Percentiles rank a stretch among this genome's conserved stretches.
These are phyloP conservation scores for Orussus abietinus DNA, from an alignment of 1,140 invertebrate genomes.

Conservation along the genomic window DNA sequence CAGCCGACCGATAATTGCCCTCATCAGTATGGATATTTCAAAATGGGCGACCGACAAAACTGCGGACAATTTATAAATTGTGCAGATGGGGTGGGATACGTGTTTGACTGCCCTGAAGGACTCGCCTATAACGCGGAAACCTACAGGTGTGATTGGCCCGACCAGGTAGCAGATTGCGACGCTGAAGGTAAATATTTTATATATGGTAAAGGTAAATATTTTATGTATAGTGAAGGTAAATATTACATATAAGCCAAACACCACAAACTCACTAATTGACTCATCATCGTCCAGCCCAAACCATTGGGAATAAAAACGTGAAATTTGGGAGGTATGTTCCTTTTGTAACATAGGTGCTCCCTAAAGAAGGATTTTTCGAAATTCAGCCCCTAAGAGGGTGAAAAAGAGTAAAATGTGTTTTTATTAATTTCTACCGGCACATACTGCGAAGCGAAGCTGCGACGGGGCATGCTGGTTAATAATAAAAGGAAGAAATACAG, in stretches of 20 bases:
- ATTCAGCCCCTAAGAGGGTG: too few species aligned
- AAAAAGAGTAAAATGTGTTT: too few species aligned
- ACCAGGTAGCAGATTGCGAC: constrained; percentile 72
- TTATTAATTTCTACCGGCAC: too few species aligned
- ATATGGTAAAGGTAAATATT: constrained; percentile 3
- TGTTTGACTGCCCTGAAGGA: constrained; percentile 75
- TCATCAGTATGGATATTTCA: constrained; percentile 80
- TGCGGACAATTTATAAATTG: constrained; percentile 86
- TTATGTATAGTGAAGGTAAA: constrained; percentile 3
- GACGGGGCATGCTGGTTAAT: too few species aligned
- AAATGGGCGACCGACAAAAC: constrained; percentile 64
- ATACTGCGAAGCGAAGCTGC: too few species aligned
- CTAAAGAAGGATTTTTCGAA: too few species aligned
- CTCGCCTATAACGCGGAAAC: constrained; percentile 75
- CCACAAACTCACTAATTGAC: too few species aligned
- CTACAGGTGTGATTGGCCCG: constrained; percentile 84
- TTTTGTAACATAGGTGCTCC: too few species aligned
- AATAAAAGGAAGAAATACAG: neutral
- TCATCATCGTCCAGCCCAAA: too few species aligned
- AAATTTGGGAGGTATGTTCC: too few species aligned
- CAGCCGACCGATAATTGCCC: constrained; percentile 76
- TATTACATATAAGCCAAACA: constrained; percentile 4
- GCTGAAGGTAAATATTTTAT: constrained; percentile 61
- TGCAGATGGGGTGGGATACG: constrained; percentile 65
- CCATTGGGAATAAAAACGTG: too few species aligned